These are phyloP conservation scores for Chaetophractus vellerosus DNA, from an alignment of 2,797 vertebrate genomes.

Conservation along the genomic window DNA sequence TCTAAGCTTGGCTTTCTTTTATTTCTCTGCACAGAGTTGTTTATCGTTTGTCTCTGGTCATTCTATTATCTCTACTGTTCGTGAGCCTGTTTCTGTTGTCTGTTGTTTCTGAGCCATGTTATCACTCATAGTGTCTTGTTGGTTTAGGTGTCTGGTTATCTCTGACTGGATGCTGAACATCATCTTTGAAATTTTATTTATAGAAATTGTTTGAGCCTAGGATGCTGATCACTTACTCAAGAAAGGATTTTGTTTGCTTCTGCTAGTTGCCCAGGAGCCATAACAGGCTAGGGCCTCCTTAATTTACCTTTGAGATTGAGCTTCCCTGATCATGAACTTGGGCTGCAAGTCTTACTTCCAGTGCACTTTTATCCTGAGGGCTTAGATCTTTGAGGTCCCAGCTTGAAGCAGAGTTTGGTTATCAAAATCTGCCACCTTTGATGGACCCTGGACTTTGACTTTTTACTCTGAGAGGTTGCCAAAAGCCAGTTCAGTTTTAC, in stretches of 20 bases:
- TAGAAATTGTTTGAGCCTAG: not conserved
- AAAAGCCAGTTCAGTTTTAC: not conserved
- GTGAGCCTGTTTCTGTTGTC: not conserved
- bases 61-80: too few relatives aligned
- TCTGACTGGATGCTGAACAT: not conserved
- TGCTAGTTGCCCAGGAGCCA: fast-evolving
- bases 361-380: not conserved
- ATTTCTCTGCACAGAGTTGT: not conserved
- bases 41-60: not conserved
- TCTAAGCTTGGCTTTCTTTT: not conserved
- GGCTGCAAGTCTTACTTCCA: not conserved
- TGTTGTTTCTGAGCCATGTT: not conserved
- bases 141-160: not conserved
- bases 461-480: not conserved
- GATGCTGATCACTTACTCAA: not conserved
- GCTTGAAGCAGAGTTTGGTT: fast-evolving
- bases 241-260: not conserved
- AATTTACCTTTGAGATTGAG: not conserved
- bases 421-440: not conserved
- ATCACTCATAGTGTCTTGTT: not conserved
- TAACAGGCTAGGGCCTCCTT: fast-evolving
- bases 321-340: fast-evolving
- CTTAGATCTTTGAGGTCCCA: not conserved
- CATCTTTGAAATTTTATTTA: not conserved
- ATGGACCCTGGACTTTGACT: not conserved